Percentiles rank a stretch among this genome's conserved stretches.
Evolutionary conservation across 2,888 invertebrate species (phyloP).

Genomic region (Leptopilina syphax): DNA sequence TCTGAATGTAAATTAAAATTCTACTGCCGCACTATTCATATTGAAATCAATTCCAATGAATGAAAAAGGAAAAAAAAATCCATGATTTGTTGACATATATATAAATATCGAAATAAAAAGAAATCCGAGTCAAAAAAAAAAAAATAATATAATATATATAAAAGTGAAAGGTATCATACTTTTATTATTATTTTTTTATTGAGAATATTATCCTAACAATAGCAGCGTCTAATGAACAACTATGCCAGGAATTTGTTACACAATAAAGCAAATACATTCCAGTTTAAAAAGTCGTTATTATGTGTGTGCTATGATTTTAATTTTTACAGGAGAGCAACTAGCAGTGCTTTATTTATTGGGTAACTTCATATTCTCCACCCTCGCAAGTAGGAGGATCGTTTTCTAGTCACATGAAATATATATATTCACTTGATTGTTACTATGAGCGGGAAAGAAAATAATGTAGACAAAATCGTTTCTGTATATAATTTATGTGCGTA

Average conservation of each 20-base stretch:
- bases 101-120: no score
- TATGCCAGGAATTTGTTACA: slow-evolving; percentile 35
- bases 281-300: slow-evolving; percentile 32
- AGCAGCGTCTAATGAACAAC: slow-evolving; percentile 7
- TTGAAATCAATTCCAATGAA: no score
- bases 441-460: neutral
- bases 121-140: no score
- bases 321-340: slow-evolving; percentile 10
- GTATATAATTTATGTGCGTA: slow-evolving; percentile 13
- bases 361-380: slow-evolving; percentile 34
- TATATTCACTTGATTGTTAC: slow-evolving; percentile 16
- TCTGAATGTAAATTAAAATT: no score
- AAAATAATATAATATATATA: no score
- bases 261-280: slow-evolving; percentile 26
- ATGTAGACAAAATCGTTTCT: slow-evolving; percentile 13
- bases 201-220: slow-evolving; percentile 22
- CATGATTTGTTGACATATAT: no score
- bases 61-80: no score
- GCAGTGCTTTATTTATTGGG: slow-evolving; percentile 29
- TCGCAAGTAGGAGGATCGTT: slow-evolving; percentile 27
- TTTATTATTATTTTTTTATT: neutral
- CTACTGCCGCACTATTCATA: no score
- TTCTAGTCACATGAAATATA: slow-evolving; percentile 30
- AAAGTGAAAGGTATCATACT: slow-evolving; percentile 1
- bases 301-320: slow-evolving; percentile 16